A percentile compares a stretch with the other conserved stretches of the same genome.
These are phyloP conservation scores for Talpa occidentalis DNA, from an alignment of 2,113 vertebrate genomes.

Conservation along the genomic window DNA sequence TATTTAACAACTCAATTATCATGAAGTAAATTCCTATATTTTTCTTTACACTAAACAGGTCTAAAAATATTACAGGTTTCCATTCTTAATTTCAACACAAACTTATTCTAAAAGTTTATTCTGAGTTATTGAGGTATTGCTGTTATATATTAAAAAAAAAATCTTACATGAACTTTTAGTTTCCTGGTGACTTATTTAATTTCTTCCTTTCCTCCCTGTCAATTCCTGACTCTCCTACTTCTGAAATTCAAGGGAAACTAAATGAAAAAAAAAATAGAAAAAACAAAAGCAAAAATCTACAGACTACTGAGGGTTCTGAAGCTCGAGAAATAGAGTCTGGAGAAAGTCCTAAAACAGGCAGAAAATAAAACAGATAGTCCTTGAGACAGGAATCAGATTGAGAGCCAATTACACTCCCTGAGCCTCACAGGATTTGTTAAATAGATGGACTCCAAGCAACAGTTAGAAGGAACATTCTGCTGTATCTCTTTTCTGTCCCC, in stretches of 20 bases:
- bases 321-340: not conserved
- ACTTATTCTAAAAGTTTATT: not conserved
- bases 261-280: not conserved
- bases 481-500: not conserved
- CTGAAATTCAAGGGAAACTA: not conserved
- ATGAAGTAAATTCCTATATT: not conserved
- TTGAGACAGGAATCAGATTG: not conserved
- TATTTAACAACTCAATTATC: constrained; percentile 4
- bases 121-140: not conserved
- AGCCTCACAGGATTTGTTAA: not conserved
- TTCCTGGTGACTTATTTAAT: not conserved
- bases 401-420: not conserved
- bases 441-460: not conserved
- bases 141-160: constrained; percentile 28
- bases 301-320: not conserved
- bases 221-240: not conserved
- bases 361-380: not conserved
- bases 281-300: not conserved
- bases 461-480: not conserved
- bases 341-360: constrained; percentile 3
- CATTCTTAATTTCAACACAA: constrained; percentile 31
- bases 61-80: constrained; percentile 4
- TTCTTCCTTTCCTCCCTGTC: not conserved
- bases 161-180: not conserved
- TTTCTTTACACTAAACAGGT: not conserved